Base-by-base conservation (phyloP, 2,888 invertebrate species). In the Synanthedon tipuliformis region DNA sequence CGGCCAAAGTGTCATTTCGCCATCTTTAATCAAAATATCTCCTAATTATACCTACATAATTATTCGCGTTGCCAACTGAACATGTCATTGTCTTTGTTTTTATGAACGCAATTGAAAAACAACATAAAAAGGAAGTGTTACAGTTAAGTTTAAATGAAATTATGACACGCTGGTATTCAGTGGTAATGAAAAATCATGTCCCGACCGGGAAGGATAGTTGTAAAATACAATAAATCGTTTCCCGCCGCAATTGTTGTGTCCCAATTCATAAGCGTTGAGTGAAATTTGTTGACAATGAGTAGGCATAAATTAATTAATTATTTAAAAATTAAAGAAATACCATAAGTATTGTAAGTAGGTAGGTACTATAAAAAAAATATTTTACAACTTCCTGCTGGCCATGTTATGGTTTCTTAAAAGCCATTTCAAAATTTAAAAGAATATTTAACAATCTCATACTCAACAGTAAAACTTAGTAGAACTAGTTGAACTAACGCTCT, bases 181-280 rank as follows among this genome's bases (percentile, higher is more conserved):
- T 56, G 64, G 66, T 75, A 76, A 77, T 76, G 75, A 75, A 75
- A 75, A 76, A 74, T 73, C 69, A 76, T 75, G 72, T 70, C 62
- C 66, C 63, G 55, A 59, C 64, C 61, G 59, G 61, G 65, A 60
- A 65, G 63, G 58, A 64, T 71, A 69, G 75, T 73, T 74, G 66
- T 76, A 70, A 71, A 75, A 73, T 63, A 64, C 68, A 64, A 69
- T 73, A 71, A 74, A 74, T 72, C 62, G 67, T 65, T 71, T 68
- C 60, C 23, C 8, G 16, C 45, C 15, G 15, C 45, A 45, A 45
- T 15, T 45, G 15, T 45, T 45, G 13, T 45, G 45, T 12, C n/a
- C 2, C 15, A 45, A 45, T n/a, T 45, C 15, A 45, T 15, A 45
- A 45, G 45, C 12, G 4, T 13, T 8, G 15, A 7, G 5, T 15